These are phyloP conservation scores for Gryllus bimaculatus DNA, from an alignment of 1,140 invertebrate genomes.

Conservation along the genomic window DNA sequence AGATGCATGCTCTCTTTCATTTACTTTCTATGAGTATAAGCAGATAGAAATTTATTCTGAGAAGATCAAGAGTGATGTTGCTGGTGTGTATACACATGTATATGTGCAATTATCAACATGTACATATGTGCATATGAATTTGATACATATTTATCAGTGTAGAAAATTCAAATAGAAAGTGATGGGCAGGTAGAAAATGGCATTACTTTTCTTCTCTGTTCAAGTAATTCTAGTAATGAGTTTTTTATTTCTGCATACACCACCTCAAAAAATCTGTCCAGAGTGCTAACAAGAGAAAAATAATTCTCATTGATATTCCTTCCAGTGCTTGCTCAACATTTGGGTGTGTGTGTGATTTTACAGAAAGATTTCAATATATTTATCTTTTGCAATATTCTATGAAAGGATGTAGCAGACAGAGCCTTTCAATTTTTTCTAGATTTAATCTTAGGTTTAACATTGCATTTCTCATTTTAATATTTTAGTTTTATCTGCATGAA, in stretches of 20 bases:
- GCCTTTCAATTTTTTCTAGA: no score
- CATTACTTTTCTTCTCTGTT: neutral
- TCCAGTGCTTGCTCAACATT: neutral
- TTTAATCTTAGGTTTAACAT: no score
- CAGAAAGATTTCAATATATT: neutral
- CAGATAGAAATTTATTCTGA: neutral
- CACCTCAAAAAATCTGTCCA: neutral
- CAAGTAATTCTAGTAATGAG: neutral
- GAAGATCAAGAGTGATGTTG: neutral
- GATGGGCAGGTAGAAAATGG: neutral
- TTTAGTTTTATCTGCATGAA: no score
- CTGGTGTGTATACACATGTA: neutral
- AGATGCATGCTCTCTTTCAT: neutral
- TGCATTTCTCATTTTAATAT: no score
- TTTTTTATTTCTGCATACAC: neutral
- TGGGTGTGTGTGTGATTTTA: neutral
- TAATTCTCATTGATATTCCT: neutral
- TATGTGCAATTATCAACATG: neutral
- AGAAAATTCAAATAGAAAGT: neutral
- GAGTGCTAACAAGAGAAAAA: neutral
- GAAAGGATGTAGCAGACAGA: no score
- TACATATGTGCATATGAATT: neutral
- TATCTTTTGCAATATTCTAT: no score
- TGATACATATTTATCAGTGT: slow-evolving; percentile 1
- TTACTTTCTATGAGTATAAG: neutral